A percentile compares a stretch with the other conserved stretches of the same genome.
phyloP scores from a whole-genome alignment of 2,797 vertebrate genomes.

The Percopsis omiscomaycus region DNA sequence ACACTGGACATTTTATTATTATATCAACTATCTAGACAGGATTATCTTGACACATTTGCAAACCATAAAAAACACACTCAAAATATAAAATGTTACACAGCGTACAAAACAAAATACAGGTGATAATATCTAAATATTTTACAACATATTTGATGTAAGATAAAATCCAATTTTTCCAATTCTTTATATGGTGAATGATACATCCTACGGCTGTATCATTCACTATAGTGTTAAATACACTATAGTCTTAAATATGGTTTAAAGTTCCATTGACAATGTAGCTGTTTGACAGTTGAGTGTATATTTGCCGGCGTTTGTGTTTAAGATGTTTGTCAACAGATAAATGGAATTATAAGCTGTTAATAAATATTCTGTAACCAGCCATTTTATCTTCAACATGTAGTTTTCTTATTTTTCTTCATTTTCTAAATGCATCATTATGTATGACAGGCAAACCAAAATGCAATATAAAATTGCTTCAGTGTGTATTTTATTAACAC shows the following conservation, averaged over 20 bases:
- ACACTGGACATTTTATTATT: conserved; percentile 72
- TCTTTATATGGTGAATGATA: conserved; percentile 8
- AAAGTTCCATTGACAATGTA: conserved; percentile 67
- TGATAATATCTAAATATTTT: conserved; percentile 79
- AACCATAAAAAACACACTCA: conserved; percentile 43
- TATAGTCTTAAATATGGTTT: conserved; percentile 69
- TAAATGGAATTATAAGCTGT: conserved; percentile 21
- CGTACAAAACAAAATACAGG: conserved; percentile 72
- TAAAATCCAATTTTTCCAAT: conserved; percentile 58
- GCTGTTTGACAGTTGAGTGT: conserved; percentile 33
- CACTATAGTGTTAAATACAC: conserved; percentile 15
- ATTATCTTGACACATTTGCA: conserved; percentile 68
- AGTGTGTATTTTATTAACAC: no score
- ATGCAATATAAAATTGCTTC: no score
- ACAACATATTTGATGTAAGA: conserved; percentile 72
- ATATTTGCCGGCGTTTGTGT: conserved; percentile 17
- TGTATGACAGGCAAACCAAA: conserved; percentile 2
- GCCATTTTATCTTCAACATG: conserved; percentile 14
- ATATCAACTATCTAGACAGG: conserved; percentile 68
- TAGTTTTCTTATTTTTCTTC: conserved; percentile 5
- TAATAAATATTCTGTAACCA: conserved; percentile 7
- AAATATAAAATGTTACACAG: conserved; percentile 75
- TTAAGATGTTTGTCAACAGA: conserved; percentile 3
- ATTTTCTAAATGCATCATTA: conserved; percentile 26
- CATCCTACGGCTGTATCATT: no score